These are phyloP conservation scores for Zapus hudsonius DNA, from an alignment of 2,113 vertebrate species.

Conservation along the genomic window DNA sequence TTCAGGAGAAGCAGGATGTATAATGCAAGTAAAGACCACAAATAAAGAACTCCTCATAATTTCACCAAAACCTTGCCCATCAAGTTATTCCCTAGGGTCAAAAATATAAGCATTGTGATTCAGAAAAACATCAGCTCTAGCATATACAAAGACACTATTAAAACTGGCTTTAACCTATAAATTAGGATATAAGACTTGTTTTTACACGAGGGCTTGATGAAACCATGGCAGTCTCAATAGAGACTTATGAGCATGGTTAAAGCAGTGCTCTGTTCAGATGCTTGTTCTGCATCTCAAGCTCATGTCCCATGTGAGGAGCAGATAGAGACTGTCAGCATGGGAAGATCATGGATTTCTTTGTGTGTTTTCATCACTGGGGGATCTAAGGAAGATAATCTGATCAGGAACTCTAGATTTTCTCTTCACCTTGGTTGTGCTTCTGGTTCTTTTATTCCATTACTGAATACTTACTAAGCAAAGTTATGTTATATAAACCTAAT, in stretches of 20 bases:
- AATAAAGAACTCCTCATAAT: background rate
- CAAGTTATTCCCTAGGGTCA: background rate
- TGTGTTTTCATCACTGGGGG: background rate
- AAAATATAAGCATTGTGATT: constrained; percentile 19
- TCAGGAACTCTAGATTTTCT: background rate
- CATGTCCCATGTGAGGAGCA: background rate
- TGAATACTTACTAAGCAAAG: background rate
- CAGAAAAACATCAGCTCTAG: background rate
- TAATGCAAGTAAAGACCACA: background rate
- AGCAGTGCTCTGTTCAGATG: background rate
- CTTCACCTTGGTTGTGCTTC: background rate
- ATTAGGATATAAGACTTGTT: background rate
- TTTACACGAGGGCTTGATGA: constrained; percentile 17
- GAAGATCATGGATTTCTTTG: background rate
- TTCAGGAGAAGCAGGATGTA: background rate
- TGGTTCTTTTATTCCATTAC: background rate
- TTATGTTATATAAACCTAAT: background rate
- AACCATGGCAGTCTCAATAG: background rate
- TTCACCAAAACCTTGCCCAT: background rate
- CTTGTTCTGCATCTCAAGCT: background rate
- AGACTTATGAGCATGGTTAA: background rate
- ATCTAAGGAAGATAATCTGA: background rate
- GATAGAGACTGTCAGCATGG: background rate
- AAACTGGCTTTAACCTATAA: background rate
- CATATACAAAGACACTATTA: background rate